Percentiles rank a stretch among this genome's conserved stretches.
Evolutionary conservation across 2,113 vertebrate genomes (phyloP).

Genomic region (Anolis carolinensis): DNA sequence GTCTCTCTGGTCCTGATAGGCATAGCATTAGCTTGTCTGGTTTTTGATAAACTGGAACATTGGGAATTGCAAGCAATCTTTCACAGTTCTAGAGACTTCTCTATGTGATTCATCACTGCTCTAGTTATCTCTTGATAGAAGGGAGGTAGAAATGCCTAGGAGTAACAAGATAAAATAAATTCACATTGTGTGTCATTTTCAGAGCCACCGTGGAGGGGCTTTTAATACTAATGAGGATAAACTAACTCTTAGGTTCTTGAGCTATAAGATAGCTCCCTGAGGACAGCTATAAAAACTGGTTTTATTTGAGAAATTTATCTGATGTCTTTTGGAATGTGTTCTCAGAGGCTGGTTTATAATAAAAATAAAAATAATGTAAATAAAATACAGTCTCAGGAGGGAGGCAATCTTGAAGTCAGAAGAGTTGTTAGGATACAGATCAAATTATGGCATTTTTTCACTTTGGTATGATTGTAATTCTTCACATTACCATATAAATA

Average conservation of each 20-base stretch:
- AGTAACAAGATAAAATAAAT: not conserved
- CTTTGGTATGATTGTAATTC: too few species aligned
- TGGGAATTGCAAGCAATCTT: not conserved
- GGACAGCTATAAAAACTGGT: not conserved
- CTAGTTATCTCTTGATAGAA: constrained; percentile 16
- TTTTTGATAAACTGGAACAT: not conserved
- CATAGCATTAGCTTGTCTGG: not conserved
- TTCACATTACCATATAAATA: too few species aligned
- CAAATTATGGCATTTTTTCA: too few species aligned
- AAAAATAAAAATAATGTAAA: not conserved
- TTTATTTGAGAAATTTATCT: not conserved
- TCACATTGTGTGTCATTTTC: constrained; percentile 1
- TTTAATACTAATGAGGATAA: not conserved
- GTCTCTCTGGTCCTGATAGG: not conserved
- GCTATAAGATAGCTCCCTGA: not conserved
- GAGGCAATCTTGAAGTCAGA: too few species aligned
- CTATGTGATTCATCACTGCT: constrained; percentile 6
- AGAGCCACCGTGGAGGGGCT: not conserved
- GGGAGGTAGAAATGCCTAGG: not conserved
- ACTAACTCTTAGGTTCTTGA: not conserved
- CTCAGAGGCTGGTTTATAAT: not conserved
- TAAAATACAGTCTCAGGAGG: too few species aligned
- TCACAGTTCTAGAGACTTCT: not conserved
- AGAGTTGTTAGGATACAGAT: too few species aligned
- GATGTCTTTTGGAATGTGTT: not conserved